These are phyloP conservation scores for Leptinotarsa texana DNA, from an alignment of 1,140 invertebrate species.

Conservation along the genomic window DNA sequence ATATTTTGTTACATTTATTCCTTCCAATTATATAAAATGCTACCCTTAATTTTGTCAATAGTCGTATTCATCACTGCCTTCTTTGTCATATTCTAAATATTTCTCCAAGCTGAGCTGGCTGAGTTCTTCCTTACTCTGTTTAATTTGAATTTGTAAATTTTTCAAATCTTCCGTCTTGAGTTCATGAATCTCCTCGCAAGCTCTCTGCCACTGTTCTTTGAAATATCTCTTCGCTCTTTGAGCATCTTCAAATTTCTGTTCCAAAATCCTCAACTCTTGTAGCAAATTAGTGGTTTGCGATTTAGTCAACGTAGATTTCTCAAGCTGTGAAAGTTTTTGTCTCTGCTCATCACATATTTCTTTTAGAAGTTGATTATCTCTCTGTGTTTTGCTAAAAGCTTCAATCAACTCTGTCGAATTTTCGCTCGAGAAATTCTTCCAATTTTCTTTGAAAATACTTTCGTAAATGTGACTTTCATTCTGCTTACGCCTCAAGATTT, in stretches of 20 bases:
- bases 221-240: conserved; percentile 60
- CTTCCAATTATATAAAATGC: background rate
- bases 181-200: conserved; percentile 59
- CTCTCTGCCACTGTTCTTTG: conserved; percentile 59
- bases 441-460: conserved; percentile 41
- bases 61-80: background rate
- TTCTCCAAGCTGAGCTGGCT: conserved; percentile 44
- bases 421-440: conserved; percentile 33
- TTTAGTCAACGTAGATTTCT: conserved; percentile 55
- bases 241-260: conserved; percentile 58
- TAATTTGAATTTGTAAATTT: conserved; percentile 56
- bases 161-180: conserved; percentile 58
- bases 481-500: conserved; percentile 35
- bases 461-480: conserved; percentile 34
- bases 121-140: conserved; percentile 57
- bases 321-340: conserved; percentile 53
- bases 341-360: conserved; percentile 52
- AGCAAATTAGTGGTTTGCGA: conserved; percentile 57
- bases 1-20: background rate
- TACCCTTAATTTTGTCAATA: too few species aligned
- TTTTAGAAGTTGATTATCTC: conserved; percentile 56
- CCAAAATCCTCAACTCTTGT: conserved; percentile 57
- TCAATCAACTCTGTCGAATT: conserved; percentile 34
- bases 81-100: conserved; percentile 9
- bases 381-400: conserved; percentile 49